Percentiles rank a stretch among this genome's conserved stretches.
These are phyloP conservation scores for Kryptolebias marmoratus DNA, from an alignment of 2,113 vertebrate species.

Conservation along the genomic window DNA sequence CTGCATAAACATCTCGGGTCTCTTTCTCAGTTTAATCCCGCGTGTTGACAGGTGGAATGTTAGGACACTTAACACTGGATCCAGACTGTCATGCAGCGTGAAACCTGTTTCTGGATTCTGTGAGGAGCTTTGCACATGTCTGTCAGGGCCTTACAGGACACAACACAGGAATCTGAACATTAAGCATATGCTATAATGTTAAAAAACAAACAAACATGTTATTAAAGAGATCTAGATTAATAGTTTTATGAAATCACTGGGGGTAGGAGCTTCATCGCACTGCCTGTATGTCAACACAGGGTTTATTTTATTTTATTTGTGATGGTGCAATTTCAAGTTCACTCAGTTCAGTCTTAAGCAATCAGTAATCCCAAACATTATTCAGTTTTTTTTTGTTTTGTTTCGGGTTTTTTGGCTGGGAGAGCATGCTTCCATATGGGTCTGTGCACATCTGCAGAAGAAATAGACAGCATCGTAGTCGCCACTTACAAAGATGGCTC, in stretches of 20 bases:
- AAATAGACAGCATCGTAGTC: neutral
- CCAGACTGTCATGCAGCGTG: neutral
- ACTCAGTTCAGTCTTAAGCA: conserved; percentile 14
- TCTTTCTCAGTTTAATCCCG: conserved; percentile 21
- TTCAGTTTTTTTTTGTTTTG: neutral
- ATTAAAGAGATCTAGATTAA: neutral
- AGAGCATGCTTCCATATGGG: neutral
- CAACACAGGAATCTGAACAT: neutral
- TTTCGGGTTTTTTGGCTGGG: neutral
- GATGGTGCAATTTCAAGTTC: conserved; percentile 6
- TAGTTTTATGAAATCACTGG: neutral
- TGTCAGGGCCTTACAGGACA: neutral
- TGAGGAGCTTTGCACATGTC: neutral
- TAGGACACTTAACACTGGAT: neutral
- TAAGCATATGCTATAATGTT: fast-evolving
- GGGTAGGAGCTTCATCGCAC: neutral
- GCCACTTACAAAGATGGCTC: neutral
- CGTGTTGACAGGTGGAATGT: conserved; percentile 3
- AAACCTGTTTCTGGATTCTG: conserved; percentile 23
- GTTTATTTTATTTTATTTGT: neutral
- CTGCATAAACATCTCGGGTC: neutral
- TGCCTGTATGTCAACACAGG: neutral
- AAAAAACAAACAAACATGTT: neutral
- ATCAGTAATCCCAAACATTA: conserved; percentile 13
- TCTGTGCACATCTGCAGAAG: neutral